phyloP scores from a whole-genome alignment of 2,113 vertebrate genomes.

The Istiophorus platypterus region DNA sequence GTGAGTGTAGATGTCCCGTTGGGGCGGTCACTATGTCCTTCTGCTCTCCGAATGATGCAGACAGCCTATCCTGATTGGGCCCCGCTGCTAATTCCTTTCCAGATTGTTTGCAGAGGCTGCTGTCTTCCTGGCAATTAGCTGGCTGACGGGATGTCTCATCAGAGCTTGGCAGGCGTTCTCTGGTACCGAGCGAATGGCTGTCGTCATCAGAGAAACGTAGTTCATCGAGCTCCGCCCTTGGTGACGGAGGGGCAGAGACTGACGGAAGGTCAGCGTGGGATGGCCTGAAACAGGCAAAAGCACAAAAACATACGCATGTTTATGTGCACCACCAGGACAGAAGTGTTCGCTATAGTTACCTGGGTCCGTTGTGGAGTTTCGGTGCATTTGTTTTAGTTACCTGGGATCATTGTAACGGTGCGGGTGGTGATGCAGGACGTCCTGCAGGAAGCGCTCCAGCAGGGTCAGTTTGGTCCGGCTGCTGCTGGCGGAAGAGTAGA shows the following conservation, averaged over 20 bases:
- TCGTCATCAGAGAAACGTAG: constrained; percentile 73
- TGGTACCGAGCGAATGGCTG: constrained; percentile 64
- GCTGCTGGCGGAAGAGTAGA: constrained; percentile 68
- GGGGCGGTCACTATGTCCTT: not conserved
- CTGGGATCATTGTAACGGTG: constrained; percentile 47
- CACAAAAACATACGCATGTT: not conserved
- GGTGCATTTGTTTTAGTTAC: constrained; percentile 65
- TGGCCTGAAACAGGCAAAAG: constrained; percentile 78
- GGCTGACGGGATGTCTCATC: constrained; percentile 61
- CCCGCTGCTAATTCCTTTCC: constrained; percentile 5
- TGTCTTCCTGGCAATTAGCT: constrained; percentile 24
- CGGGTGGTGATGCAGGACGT: constrained; percentile 91
- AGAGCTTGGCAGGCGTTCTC: constrained; percentile 75
- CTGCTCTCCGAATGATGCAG: constrained; percentile 24
- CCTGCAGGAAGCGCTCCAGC: constrained; percentile 94
- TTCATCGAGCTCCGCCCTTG: constrained; percentile 78
- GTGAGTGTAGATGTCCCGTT: not conserved
- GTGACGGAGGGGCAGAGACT: constrained; percentile 61
- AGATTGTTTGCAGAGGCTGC: constrained; percentile 14
- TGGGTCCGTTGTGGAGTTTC: constrained; percentile 31
- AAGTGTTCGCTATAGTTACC: not conserved
- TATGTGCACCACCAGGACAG: not conserved
- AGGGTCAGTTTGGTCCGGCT: constrained; percentile 78
- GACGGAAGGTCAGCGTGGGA: constrained; percentile 87
- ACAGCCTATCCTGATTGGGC: not conserved